Evolutionary conservation across 2,888 invertebrate genomes (phyloP), one percentile per base, ranked within the genome.

Genomic region (Volucella inflata): DNA sequence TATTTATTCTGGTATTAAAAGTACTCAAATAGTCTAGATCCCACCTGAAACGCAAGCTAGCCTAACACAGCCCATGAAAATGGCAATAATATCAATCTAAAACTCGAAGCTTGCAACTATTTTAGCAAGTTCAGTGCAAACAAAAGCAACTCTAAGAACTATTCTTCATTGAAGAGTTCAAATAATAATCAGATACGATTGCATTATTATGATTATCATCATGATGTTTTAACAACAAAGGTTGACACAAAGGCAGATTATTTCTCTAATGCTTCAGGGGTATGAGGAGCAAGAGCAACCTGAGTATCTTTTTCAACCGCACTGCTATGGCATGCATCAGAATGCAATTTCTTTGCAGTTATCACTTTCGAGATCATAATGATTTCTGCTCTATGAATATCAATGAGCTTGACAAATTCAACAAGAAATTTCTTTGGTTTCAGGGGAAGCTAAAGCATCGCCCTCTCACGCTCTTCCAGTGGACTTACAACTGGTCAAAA

Each of bases 161-260:
- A 80, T 46, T 10, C 53, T 0, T 38, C 74, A 36, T 51, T 59
- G 16, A 85, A 82, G 50, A 77, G 81, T 10, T 8, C 64, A 14
- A 67, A 71, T 36, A 87, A 79, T 17, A 82, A 50, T 8, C 87
- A 88, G 21, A 1, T 1, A 21, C 21, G 1, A 21, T 21, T 21
- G 21, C 21, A 21, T 21, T 21, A 44, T 87, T 88, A 14, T 88
- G 89, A 38, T 89, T 89, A 79, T 74, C 87, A 8, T 88, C 89
- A n/a, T 89, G 90, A 14, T 89, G 88, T 82, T 89, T 89, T 55
- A 88, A 88, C 68, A 87, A 84, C 55, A 89, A 88, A 76, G 89
- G 88, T 21, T 88, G 88, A 8, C 81, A 84, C 70, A 84, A 87
- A n/a, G n/a, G n/a, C n/a, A n/a, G n/a, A n/a, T 1, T 2, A 21